Conservation (phyloP, 2,888 invertebrate species). For the Thysanoteuthis rhombus region DNA sequence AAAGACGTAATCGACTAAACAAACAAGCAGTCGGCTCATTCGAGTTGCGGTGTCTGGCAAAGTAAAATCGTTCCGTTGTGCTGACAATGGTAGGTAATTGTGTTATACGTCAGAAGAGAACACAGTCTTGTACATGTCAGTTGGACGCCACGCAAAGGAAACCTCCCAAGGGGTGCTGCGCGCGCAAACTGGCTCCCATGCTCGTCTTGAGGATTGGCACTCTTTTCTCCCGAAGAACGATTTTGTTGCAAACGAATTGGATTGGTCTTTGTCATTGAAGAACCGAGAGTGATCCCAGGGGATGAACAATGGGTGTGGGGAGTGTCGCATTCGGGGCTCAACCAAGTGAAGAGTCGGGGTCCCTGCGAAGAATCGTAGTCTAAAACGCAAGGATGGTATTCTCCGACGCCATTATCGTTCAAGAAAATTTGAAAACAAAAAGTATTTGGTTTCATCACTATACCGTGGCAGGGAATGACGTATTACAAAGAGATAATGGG, state of each 20-base stretch:
- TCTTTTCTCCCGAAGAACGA: neutral
- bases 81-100: neutral
- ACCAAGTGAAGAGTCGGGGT: neutral
- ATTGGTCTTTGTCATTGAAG: neutral
- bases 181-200: neutral
- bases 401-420: neutral
- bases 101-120: neutral
- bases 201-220: neutral
- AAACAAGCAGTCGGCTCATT: neutral
- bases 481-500: no score
- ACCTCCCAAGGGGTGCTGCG: neutral
- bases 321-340: neutral
- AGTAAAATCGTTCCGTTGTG: neutral
- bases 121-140: neutral
- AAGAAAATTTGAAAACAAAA: neutral
- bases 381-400: neutral
- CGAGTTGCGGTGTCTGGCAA: neutral
- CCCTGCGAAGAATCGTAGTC: neutral
- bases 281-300: neutral
- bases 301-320: neutral
- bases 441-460: neutral
- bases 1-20: neutral
- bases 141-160: neutral
- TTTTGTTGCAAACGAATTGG: neutral
- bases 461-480: neutral